Evolutionary conservation across 2,797 vertebrate species (phyloP).

Genomic region (Carapus acus): DNA sequence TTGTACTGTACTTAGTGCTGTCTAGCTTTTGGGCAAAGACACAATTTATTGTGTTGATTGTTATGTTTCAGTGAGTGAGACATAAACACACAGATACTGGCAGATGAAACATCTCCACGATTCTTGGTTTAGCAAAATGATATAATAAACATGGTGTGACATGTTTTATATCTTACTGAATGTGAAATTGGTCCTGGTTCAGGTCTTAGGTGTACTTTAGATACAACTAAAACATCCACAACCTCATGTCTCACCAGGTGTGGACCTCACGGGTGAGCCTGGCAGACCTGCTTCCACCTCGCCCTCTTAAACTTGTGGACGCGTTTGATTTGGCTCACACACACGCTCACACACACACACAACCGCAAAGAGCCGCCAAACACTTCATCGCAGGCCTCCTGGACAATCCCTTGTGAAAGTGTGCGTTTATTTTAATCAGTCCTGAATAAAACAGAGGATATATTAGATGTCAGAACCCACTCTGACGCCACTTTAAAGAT

Average conservation of each 20-base stretch:
- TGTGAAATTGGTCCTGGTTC: too few relatives aligned
- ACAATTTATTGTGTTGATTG: too few relatives aligned
- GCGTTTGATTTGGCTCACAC: conserved; percentile 57
- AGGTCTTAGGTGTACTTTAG: too few relatives aligned
- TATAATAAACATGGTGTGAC: too few relatives aligned
- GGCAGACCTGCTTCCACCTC: conserved; percentile 12
- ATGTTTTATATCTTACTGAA: too few relatives aligned
- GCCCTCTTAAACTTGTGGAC: conserved; percentile 1
- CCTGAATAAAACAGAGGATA: background rate
- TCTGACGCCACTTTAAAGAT: conserved; percentile 29
- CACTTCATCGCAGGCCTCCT: conserved; percentile 33
- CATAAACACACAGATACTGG: too few relatives aligned
- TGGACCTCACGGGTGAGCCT: conserved; percentile 30
- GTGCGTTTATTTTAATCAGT: background rate
- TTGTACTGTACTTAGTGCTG: too few relatives aligned
- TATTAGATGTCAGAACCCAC: conserved; percentile 2
- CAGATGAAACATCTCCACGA: too few relatives aligned
- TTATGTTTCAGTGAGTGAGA: too few relatives aligned
- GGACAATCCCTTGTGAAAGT: conserved; percentile 4
- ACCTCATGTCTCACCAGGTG: conserved; percentile 4
- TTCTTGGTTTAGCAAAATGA: too few relatives aligned
- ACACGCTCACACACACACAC: conserved; percentile 20
- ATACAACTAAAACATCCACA: too few relatives aligned
- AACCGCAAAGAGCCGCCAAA: conserved; percentile 43
- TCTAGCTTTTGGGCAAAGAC: too few relatives aligned